Percentiles rank a stretch among this genome's conserved stretches.
These are phyloP conservation scores for Diachrysia chrysitis DNA, from an alignment of 2,888 invertebrate species.

Conservation along the genomic window DNA sequence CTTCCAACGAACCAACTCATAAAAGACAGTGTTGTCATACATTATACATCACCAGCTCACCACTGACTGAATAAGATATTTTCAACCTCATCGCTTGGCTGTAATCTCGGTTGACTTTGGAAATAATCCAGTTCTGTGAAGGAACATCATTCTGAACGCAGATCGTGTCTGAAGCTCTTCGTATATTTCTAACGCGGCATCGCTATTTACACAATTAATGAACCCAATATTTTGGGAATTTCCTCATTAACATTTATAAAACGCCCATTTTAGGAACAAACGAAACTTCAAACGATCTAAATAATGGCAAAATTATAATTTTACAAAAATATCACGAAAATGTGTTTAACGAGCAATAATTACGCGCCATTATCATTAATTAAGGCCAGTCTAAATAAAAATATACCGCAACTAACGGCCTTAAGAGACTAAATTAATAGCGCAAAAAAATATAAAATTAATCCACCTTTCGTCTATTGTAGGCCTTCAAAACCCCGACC, in stretches of 20 bases:
- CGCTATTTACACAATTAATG: conserved; percentile 6
- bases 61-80: too few species aligned
- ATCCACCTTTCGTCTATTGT: conserved; percentile 50
- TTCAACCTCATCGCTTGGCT: too few species aligned
- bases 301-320: conserved; percentile 37
- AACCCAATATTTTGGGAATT: neutral
- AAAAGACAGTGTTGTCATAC: too few species aligned
- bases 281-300: conserved; percentile 33
- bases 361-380: conserved; percentile 52
- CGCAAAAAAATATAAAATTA: conserved; percentile 57
- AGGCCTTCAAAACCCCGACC: conserved; percentile 26
- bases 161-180: neutral
- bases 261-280: conserved; percentile 16
- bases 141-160: neutral
- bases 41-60: too few species aligned
- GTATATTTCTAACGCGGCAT: neutral
- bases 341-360: conserved; percentile 41
- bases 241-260: conserved; percentile 11
- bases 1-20: too few species aligned
- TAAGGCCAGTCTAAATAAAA: conserved; percentile 44
- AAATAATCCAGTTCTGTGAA: neutral
- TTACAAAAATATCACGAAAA: conserved; percentile 37
- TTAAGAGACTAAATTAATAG: conserved; percentile 49
- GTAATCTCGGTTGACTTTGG: too few species aligned
- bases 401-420: conserved; percentile 50